Base-by-base conservation (phyloP, 2,797 vertebrate genomes). In the Danio tinwini region DNA sequence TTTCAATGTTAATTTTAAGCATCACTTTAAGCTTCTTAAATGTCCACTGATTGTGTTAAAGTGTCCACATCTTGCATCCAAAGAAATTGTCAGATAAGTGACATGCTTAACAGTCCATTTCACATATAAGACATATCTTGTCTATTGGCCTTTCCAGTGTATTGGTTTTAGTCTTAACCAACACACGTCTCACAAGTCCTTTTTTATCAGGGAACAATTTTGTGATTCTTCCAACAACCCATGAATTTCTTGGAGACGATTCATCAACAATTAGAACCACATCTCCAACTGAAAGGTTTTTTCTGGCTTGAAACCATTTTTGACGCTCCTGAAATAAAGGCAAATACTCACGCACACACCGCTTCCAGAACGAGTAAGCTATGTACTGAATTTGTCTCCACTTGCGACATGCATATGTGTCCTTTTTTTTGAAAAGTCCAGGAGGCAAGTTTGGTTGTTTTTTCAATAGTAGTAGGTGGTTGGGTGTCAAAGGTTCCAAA, bases 201-300 rank as follows among this genome's bases (percentile, higher is more conserved):
- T 76, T 53, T 39, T 52, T 63, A 42, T 65, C 61, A 5, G 74
- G 74, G 21, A 76, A 53, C 29, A 76, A 74, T 40, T 63, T 52
- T 13, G 16, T 29, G 13, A 74, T 37, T 49, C 10, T 8, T 13
- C 59, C 59, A 0, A 63, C 5, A 42, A 52, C 29, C 16, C 29
- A 75, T 62, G 58, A 63, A 59, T 47, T 74, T 74, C 19, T 61
- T 47, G 56, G 44, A 11, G 21, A 47, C 6, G 67, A 49, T 1
- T 52, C 21, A 5, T 52, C 47, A 11, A 63, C 47, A 16, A 52
- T 62, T 6, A 74, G 19, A 10, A 62, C 29, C 3, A 75, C 14
- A 59, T 62, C 68, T 11, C 68, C 37, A 52, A 39, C 37, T 2
- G 5, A 16, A 16, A 71, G 14, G 6, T 71, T 55, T 14, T n/a